phyloP scores from a whole-genome alignment of 1,140 invertebrate species.

The Brachionus plicatilis region DNA sequence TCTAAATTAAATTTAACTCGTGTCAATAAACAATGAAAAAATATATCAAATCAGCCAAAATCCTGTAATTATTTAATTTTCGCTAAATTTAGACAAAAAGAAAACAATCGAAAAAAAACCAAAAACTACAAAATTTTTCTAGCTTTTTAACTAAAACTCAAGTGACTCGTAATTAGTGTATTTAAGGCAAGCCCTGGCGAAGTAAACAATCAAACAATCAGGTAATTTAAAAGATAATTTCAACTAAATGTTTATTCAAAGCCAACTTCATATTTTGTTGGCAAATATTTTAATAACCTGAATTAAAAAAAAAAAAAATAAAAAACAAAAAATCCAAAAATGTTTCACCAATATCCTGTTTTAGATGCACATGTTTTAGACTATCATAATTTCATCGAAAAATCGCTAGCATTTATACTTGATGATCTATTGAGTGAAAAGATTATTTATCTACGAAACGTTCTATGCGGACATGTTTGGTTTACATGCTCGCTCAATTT shows the following conservation, averaged over 20 bases:
- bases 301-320: background rate
- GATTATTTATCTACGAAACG: background rate
- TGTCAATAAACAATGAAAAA: too few species aligned
- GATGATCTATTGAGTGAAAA: conserved; percentile 30
- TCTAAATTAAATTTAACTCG: too few species aligned
- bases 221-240: background rate
- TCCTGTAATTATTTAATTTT: background rate
- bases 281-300: conserved; percentile 34
- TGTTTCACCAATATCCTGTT: conserved; percentile 23
- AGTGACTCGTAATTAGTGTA: background rate
- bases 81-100: background rate
- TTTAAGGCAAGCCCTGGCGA: background rate
- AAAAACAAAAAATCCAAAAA: background rate
- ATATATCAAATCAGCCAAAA: background rate
- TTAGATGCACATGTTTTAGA: background rate
- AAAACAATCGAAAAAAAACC: background rate
- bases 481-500: conserved; percentile 1
- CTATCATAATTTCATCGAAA: background rate
- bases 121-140: background rate
- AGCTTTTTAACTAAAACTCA: background rate
- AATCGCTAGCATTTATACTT: background rate
- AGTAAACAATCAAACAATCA: background rate
- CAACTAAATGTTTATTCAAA: conserved; percentile 15
- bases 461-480: background rate
- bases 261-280: background rate